phyloP scores from a whole-genome alignment of 2,113 vertebrate species.

The Nansenia antarctica region DNA sequence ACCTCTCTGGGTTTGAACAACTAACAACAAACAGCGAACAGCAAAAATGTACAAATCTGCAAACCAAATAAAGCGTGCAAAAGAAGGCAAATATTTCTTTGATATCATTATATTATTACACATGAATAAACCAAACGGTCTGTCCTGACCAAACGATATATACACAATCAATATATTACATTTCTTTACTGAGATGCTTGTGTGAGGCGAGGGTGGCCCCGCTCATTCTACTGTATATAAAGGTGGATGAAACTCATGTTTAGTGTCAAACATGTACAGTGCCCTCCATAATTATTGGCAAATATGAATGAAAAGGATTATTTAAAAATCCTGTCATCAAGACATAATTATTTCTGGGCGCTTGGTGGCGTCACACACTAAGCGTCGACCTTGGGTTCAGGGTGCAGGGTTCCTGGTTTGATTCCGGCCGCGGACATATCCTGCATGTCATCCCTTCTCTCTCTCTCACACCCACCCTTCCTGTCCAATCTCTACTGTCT shows the following conservation, averaged over 20 bases:
- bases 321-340: too few relatives aligned
- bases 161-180: conserved; percentile 78
- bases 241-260: background rate
- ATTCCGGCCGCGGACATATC: too few relatives aligned
- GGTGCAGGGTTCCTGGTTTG: too few relatives aligned
- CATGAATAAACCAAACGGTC: conserved; percentile 51
- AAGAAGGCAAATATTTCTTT: conserved; percentile 39
- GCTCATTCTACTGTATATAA: background rate
- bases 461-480: too few relatives aligned
- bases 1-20: too few relatives aligned
- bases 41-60: conserved; percentile 59
- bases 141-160: conserved; percentile 64
- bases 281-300: too few relatives aligned
- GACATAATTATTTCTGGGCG: too few relatives aligned
- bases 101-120: conserved; percentile 31
- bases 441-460: too few relatives aligned
- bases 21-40: conserved; percentile 41
- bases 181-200: conserved; percentile 58
- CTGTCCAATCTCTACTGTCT: too few relatives aligned
- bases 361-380: too few relatives aligned
- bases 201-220: background rate
- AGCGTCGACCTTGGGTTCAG: too few relatives aligned
- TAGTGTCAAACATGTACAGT: conserved; percentile 1
- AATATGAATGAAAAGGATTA: too few relatives aligned
- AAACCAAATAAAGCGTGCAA: conserved; percentile 65